Conservation (phyloP, 2,113 vertebrate species). For the Nematolebias whitei region DNA sequence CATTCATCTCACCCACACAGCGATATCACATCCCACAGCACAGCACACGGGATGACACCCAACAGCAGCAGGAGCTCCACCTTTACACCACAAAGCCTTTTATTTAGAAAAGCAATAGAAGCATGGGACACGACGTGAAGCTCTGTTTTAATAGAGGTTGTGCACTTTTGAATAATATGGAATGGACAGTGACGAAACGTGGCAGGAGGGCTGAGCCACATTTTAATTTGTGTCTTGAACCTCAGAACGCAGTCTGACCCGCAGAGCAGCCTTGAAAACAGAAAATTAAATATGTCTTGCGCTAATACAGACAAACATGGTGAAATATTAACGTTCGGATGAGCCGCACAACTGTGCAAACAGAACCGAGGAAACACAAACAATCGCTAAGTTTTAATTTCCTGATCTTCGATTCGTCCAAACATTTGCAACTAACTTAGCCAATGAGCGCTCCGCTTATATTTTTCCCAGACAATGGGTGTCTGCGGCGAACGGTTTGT, state of each 20-base stretch:
- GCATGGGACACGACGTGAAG: constrained; percentile 8
- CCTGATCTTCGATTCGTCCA: constrained; percentile 59
- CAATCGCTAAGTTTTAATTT: constrained; percentile 73
- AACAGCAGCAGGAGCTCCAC: constrained; percentile 33
- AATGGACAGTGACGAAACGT: constrained; percentile 57
- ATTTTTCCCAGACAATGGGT: constrained; percentile 18
- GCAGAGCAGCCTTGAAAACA: constrained; percentile 40
- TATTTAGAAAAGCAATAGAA: constrained; percentile 37
- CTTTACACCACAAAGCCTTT: constrained; percentile 39
- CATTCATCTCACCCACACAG: constrained; percentile 76
- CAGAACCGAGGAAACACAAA: constrained; percentile 58
- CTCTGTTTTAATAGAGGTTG: constrained; percentile 59
- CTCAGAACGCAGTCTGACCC: constrained; percentile 55
- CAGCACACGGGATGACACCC: constrained; percentile 33
- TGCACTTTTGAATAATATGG: constrained; percentile 45
- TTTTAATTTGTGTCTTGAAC: constrained; percentile 59
- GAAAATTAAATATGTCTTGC: constrained; percentile 62
- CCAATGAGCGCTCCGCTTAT: constrained; percentile 24
- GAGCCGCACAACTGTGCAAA: constrained; percentile 65
- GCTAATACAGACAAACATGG: constrained; percentile 65
- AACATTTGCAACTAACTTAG: constrained; percentile 40
- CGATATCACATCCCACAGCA: constrained; percentile 63
- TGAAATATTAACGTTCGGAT: constrained; percentile 68
- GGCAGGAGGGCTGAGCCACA: constrained; percentile 5
- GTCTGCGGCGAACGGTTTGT: constrained; percentile 36